These are phyloP conservation scores for Urocyon cinereoargenteus DNA, from an alignment of 2,797 vertebrate genomes.

Conservation along the genomic window DNA sequence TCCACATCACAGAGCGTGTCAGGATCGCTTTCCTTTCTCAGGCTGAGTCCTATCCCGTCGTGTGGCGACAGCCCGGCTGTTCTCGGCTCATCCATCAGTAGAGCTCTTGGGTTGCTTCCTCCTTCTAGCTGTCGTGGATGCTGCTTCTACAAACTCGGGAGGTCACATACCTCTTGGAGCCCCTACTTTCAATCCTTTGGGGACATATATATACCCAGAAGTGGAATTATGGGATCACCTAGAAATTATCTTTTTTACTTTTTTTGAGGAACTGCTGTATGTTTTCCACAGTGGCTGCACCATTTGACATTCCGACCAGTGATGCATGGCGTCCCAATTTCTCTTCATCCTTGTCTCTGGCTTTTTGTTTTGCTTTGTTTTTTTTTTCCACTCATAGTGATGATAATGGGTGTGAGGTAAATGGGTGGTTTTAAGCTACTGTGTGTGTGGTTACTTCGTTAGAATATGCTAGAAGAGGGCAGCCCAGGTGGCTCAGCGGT, in stretches of 20 bases:
- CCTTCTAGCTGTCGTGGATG: not conserved
- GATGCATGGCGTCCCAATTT: too few relatives aligned
- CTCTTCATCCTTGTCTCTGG: not conserved
- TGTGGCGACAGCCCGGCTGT: too few relatives aligned
- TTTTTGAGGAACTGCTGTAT: not conserved
- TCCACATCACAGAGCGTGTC: fast-evolving
- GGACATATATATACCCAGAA: not conserved
- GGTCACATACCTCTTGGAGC: not conserved
- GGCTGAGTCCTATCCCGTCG: too few relatives aligned
- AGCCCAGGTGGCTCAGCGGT: too few relatives aligned
- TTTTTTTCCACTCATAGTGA: not conserved
- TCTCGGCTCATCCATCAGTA: not conserved
- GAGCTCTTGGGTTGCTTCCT: too few relatives aligned
- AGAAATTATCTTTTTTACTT: not conserved
- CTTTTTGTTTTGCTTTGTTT: too few relatives aligned
- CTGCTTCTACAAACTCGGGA: fast-evolving
- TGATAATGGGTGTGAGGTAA: not conserved
- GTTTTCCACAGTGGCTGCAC: too few relatives aligned
- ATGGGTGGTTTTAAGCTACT: not conserved
- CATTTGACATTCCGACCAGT: not conserved
- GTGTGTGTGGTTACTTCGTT: not conserved
- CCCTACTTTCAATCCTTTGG: not conserved
- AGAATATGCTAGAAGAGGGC: too few relatives aligned
- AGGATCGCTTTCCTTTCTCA: not conserved
- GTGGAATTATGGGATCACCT: not conserved